Percentiles rank a stretch among this genome's conserved stretches.
Conservation (phyloP, 2,888 invertebrate species). For the Hoplodrina ambigua region DNA sequence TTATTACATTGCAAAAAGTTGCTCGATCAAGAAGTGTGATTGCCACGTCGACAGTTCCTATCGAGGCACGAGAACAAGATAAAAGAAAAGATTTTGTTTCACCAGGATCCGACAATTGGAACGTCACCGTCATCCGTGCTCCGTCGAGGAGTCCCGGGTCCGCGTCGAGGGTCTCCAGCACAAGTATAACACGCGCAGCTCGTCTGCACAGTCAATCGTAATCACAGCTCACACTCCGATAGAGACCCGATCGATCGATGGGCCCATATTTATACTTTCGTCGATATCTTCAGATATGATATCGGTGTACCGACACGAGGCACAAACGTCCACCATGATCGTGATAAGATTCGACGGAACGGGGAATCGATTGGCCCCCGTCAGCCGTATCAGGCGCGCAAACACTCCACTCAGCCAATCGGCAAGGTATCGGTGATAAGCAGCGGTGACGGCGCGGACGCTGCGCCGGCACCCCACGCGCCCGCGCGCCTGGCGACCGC, state of each 20-base stretch:
- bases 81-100: slow-evolving; percentile 37
- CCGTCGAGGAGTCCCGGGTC: slow-evolving; percentile 21
- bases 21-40: slow-evolving; percentile 14
- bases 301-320: slow-evolving; percentile 86
- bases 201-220: slow-evolving; percentile 76
- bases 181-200: slow-evolving; percentile 68
- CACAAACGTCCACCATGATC: slow-evolving; percentile 87
- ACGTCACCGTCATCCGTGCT: slow-evolving; percentile 59
- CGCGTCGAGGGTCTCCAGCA: slow-evolving; percentile 62
- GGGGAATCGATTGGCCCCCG: slow-evolving; percentile 88
- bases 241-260: slow-evolving; percentile 90
- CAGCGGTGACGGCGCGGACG: slow-evolving; percentile 58
- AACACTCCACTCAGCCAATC: slow-evolving; percentile 89
- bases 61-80: slow-evolving; percentile 17
- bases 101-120: slow-evolving; percentile 51
- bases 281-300: slow-evolving; percentile 89
- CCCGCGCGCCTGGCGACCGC: slow-evolving; percentile 56
- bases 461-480: slow-evolving; percentile 62
- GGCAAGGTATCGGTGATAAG: slow-evolving; percentile 82
- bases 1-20: slow-evolving; percentile 31
- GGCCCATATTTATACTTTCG: slow-evolving; percentile 90
- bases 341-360: slow-evolving; percentile 86
- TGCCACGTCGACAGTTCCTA: slow-evolving; percentile 60
- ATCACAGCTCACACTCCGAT: slow-evolving; percentile 87
- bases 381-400: slow-evolving; percentile 82